phyloP scores from a whole-genome alignment of 2,797 vertebrate genomes.

The Tapera naevia region DNA sequence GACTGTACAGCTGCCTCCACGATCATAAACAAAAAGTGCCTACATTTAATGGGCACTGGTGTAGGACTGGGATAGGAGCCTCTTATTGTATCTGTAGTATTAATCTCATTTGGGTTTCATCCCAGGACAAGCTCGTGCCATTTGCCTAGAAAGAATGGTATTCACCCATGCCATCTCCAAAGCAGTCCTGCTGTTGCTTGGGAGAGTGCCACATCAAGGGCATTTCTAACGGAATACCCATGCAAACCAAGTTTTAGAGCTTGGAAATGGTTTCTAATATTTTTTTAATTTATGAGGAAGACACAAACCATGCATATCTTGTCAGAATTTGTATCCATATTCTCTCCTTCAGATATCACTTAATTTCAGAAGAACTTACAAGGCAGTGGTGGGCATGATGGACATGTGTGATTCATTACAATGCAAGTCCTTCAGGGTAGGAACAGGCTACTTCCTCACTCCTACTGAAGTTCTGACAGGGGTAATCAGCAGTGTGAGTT shows the following conservation, averaged over 20 bases:
- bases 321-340: neutral
- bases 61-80: neutral
- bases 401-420: neutral
- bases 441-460: neutral
- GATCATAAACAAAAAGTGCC: neutral
- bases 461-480: neutral
- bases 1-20: neutral
- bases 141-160: neutral
- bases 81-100: neutral
- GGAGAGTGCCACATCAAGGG: too few relatives aligned
- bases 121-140: neutral
- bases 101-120: neutral
- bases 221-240: neutral
- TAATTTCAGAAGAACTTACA: neutral
- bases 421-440: neutral
- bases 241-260: neutral
- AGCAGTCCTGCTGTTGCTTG: neutral
- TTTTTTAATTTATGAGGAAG: neutral
- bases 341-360: neutral
- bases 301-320: neutral
- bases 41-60: neutral
- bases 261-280: neutral
- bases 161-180: neutral
- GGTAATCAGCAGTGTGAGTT: neutral
- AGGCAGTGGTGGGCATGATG: neutral